Evolutionary conservation across 2,113 vertebrate species (phyloP).

Genomic region (Mesitornis unicolor): DNA sequence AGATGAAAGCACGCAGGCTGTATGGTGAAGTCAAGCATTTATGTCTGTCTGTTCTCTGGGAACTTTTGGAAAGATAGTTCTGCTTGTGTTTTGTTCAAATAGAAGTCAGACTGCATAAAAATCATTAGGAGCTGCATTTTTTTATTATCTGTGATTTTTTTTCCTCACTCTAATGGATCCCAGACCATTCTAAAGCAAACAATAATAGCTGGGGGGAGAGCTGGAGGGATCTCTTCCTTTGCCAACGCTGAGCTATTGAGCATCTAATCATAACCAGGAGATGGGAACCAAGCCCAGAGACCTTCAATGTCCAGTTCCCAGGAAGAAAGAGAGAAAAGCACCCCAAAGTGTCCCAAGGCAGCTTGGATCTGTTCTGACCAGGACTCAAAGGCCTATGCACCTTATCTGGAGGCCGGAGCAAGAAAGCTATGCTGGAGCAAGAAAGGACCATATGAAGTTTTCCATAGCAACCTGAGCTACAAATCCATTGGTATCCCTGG

Average conservation of each 20-base stretch:
- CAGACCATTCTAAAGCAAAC: neutral
- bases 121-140: neutral
- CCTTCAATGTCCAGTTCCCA: neutral
- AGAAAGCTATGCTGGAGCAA: neutral
- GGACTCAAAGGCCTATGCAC: neutral
- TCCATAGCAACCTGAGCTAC: neutral
- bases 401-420: neutral
- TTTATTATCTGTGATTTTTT: conserved; percentile 49
- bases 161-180: neutral
- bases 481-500: neutral
- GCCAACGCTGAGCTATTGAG: neutral
- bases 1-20: neutral
- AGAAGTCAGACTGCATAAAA: conserved; percentile 31
- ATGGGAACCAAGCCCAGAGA: conserved; percentile 12
- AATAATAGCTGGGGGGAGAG: neutral
- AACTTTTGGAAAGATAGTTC: conserved; percentile 13
- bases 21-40: neutral
- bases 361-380: neutral
- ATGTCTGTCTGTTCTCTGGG: neutral
- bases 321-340: neutral
- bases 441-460: neutral
- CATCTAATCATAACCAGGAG: conserved; percentile 53
- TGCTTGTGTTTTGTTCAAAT: conserved; percentile 21
- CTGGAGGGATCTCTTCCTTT: neutral
- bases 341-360: neutral